Base-by-base conservation (phyloP, 2,797 vertebrate genomes). In the Tiaroga cobitis region DNA sequence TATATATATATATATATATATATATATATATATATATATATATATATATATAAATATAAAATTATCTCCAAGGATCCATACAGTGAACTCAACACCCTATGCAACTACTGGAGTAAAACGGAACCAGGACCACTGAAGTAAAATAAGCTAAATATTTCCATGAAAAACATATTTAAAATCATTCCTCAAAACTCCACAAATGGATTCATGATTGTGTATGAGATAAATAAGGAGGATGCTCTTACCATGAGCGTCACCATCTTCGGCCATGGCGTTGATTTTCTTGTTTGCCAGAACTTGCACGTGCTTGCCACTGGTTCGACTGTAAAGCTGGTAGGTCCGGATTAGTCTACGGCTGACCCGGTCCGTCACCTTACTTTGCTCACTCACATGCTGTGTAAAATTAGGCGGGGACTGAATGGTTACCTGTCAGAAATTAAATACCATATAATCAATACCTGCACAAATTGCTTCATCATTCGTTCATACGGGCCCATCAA, bases 371-470 rank as follows among this genome's bases (percentile, higher is more conserved):
- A 97, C 97, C 95, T 96, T 97, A 96, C 97, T 98, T 96, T 99
- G 98, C 96, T 99, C 98, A 97, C 98, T 99, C 96, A 99, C 97
- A 97, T 99, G 98, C 97, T 99, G 98, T 97, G 98, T 99, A 98
- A 99, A 99, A 99, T 99, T 99, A 97, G 98, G 98, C 97, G 98
- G 96, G 97, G 98, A 98, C 98, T 99, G 98, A 97, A 97, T 97
- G 97, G 98, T 99, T 98, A 99, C 98, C 98, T 99, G 98, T 97
- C 97, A 97, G 96, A 97, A 98, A 98, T 98, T 96, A 96, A 96
- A 95, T 87, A 90, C 90, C 91, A 93, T 92, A 93, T 91, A 93
- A 89, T 94, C 92, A 94, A 92, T 90, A 89, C 67, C 69, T 89
- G 87, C 87, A 88, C 82, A 89, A 88, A 91, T 82, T 59, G 65